phyloP scores from a whole-genome alignment of 1,140 invertebrate species.

The Drosophila littoralis region DNA sequence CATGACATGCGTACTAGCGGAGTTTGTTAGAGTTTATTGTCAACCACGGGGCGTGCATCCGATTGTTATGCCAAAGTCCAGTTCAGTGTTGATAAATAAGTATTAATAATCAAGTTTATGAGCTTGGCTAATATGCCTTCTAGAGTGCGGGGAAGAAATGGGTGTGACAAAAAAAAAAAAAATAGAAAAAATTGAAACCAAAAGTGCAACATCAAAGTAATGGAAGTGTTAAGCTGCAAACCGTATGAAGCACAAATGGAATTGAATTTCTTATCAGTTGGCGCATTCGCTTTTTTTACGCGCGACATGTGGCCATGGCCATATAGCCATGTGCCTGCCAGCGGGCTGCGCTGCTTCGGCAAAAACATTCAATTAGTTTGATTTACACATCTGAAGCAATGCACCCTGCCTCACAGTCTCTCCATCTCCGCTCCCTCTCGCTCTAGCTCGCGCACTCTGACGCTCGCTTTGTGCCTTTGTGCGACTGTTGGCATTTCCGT shows the following conservation, averaged over 20 bases:
- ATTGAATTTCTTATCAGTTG: slow-evolving; percentile 73
- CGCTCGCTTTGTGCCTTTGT: slow-evolving; percentile 62
- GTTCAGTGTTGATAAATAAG: slow-evolving; percentile 7
- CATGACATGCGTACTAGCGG: background rate
- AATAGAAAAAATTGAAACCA: slow-evolving; percentile 15
- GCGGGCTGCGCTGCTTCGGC: slow-evolving; percentile 63
- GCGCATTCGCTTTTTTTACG: slow-evolving; percentile 17
- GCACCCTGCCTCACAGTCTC: slow-evolving; percentile 4
- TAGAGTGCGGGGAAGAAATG: background rate
- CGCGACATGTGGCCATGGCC: slow-evolving; percentile 35
- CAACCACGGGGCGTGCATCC: background rate
- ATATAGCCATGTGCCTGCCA: slow-evolving; percentile 58
- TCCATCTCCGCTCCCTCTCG: background rate
- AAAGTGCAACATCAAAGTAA: slow-evolving; percentile 30
- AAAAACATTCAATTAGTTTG: slow-evolving; percentile 82
- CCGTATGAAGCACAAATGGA: slow-evolving; percentile 34
- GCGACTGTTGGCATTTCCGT: slow-evolving; percentile 79
- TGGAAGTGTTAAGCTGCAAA: slow-evolving; percentile 23
- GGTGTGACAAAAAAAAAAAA: background rate
- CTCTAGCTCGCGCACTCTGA: background rate
- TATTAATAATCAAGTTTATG: background rate
- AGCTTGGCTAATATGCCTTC: too few relatives aligned
- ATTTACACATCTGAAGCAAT: slow-evolving; percentile 64
- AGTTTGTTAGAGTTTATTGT: background rate
- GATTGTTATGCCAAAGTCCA: too few relatives aligned